Conservation (phyloP, 2,797 vertebrate genomes). For the Molothrus aeneus region DNA sequence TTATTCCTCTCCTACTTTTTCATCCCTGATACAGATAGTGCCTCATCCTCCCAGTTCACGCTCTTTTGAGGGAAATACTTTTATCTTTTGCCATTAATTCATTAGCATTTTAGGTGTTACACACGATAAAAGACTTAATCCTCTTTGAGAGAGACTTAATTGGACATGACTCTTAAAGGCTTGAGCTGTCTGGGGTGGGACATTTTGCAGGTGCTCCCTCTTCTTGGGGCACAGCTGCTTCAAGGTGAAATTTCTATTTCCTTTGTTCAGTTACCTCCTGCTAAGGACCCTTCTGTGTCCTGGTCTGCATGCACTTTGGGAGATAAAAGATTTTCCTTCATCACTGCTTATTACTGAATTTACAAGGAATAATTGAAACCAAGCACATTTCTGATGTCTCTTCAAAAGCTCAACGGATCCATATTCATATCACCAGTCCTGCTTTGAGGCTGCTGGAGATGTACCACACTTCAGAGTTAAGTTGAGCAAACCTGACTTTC, state of each 20-base stretch:
- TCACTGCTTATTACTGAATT: not conserved
- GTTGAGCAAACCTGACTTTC: not conserved
- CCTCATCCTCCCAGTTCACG: not conserved
- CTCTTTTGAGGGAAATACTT: not conserved
- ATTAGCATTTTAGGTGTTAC: not conserved
- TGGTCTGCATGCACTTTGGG: not conserved
- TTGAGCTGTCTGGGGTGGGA: not conserved
- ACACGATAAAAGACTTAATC: not conserved
- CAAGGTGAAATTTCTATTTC: not conserved
- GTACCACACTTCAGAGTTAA: not conserved
- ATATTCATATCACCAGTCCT: not conserved
- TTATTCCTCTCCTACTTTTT: not conserved
- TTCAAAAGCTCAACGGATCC: not conserved
- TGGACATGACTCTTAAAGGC: not conserved
- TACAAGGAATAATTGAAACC: not conserved
- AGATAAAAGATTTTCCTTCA: not conserved
- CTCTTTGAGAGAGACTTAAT: not conserved
- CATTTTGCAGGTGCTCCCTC: not conserved
- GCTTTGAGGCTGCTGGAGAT: not conserved
- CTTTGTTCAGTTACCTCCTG: not conserved
- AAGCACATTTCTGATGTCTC: not conserved
- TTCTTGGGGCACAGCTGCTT: not conserved
- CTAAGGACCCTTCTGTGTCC: not conserved
- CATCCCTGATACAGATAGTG: not conserved
- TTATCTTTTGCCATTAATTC: not conserved